phyloP scores from a whole-genome alignment of 2,113 vertebrate species.

The Varanus salvator region DNA sequence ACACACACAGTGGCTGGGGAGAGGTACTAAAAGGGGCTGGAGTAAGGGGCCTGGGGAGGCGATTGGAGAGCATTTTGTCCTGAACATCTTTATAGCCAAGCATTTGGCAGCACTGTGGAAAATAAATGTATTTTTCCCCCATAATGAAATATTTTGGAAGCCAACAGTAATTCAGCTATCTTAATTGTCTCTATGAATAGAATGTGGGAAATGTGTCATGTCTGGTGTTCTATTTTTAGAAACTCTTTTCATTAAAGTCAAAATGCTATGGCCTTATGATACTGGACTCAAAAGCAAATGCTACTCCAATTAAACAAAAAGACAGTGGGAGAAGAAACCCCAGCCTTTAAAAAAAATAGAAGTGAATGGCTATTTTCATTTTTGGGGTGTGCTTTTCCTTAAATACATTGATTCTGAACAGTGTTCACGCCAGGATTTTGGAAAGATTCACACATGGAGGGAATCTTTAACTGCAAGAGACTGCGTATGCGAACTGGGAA shows the following conservation, averaged over 20 bases:
- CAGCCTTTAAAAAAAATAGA: not conserved
- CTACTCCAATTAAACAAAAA: not conserved
- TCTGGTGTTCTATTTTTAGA: conserved; percentile 25
- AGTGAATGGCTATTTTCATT: not conserved
- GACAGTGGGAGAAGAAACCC: not conserved
- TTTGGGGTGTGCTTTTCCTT: too few species aligned
- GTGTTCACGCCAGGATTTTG: not conserved
- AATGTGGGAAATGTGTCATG: not conserved
- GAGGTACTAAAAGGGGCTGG: not conserved
- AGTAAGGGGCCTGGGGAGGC: not conserved
- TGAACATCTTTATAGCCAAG: too few species aligned
- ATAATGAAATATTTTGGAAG: not conserved
- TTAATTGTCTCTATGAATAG: conserved; percentile 16
- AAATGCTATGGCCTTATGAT: not conserved
- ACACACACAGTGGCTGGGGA: not conserved
- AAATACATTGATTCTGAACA: not conserved
- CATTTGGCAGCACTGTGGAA: not conserved
- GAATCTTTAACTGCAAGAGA: not conserved
- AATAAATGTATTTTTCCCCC: not conserved
- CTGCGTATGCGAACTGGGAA: not conserved
- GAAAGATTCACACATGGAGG: not conserved
- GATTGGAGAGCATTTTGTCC: not conserved
- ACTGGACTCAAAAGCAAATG: not conserved
- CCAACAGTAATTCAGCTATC: not conserved
- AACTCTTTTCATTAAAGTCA: not conserved